Evolutionary conservation across 2,888 invertebrate genomes (phyloP).

Genomic region (Himalopsyche kuldschensis): DNA sequence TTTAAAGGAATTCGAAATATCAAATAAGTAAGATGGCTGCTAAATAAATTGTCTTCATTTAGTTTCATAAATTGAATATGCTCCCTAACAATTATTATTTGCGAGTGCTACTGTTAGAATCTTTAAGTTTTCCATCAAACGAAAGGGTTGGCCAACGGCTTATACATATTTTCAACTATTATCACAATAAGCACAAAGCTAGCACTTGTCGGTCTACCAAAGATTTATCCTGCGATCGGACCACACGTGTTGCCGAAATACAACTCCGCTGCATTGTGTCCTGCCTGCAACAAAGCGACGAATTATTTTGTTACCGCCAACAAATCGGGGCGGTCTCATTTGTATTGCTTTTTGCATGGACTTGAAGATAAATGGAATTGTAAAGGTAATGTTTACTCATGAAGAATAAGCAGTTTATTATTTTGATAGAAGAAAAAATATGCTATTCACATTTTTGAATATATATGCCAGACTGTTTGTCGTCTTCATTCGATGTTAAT

Average conservation of each 20-base stretch:
- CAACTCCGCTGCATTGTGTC: slow-evolving; percentile 18
- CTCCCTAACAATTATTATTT: too few species aligned
- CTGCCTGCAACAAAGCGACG: slow-evolving; percentile 21
- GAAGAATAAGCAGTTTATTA: not conserved
- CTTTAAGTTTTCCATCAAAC: not conserved
- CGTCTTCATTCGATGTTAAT: not conserved
- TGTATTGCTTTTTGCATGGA: not conserved
- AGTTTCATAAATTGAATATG: too few species aligned
- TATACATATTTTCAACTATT: not conserved
- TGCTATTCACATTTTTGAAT: not conserved
- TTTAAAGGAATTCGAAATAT: too few species aligned
- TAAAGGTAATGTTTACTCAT: not conserved
- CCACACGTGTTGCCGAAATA: slow-evolving; percentile 26
- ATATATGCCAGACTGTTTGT: not conserved
- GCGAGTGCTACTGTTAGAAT: not conserved
- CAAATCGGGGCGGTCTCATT: slow-evolving; percentile 20
- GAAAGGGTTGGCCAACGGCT: slow-evolving; percentile 13
- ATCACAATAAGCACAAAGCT: slow-evolving; percentile 16
- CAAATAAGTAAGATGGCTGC: too few species aligned
- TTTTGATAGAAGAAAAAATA: not conserved
- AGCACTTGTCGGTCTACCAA: slow-evolving; percentile 27
- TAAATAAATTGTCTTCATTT: too few species aligned
- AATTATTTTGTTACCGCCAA: slow-evolving; percentile 35
- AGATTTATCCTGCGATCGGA: slow-evolving; percentile 9
- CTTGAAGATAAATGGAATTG: not conserved